Evolutionary conservation across 2,113 vertebrate genomes (phyloP).

Genomic region (Geococcyx californianus): DNA sequence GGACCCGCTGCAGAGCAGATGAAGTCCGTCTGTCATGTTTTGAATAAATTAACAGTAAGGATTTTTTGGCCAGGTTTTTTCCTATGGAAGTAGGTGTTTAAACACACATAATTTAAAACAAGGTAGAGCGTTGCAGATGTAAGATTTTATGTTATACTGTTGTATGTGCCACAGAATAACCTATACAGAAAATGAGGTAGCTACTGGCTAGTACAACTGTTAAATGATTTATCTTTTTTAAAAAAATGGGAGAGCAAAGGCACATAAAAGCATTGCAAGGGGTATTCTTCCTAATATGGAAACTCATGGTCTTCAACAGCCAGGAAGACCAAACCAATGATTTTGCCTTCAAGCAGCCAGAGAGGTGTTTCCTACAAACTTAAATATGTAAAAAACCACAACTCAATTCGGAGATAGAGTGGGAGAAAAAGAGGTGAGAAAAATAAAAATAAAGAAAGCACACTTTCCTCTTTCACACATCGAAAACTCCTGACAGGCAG

Average conservation of each 20-base stretch:
- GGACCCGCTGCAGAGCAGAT: background rate
- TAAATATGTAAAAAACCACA: background rate
- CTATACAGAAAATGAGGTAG: background rate
- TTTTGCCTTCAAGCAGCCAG: background rate
- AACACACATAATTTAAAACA: background rate
- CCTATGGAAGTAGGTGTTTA: background rate
- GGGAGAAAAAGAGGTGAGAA: background rate
- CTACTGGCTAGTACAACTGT: background rate
- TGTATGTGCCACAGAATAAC: background rate
- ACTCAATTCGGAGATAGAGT: rapidly evolving
- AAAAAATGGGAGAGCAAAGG: background rate
- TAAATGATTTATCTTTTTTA: background rate
- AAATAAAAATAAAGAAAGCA: background rate
- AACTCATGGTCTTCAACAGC: background rate
- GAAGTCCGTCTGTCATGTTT: background rate
- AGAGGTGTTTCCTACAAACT: background rate
- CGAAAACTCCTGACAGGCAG: background rate
- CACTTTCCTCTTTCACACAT: background rate
- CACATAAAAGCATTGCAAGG: background rate
- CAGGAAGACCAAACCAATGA: background rate
- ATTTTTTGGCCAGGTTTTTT: background rate
- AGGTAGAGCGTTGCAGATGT: too few relatives aligned
- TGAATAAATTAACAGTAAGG: background rate
- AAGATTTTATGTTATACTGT: background rate
- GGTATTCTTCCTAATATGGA: background rate